Conservation (phyloP, 2,888 invertebrate genomes). For the Seira musarum region DNA sequence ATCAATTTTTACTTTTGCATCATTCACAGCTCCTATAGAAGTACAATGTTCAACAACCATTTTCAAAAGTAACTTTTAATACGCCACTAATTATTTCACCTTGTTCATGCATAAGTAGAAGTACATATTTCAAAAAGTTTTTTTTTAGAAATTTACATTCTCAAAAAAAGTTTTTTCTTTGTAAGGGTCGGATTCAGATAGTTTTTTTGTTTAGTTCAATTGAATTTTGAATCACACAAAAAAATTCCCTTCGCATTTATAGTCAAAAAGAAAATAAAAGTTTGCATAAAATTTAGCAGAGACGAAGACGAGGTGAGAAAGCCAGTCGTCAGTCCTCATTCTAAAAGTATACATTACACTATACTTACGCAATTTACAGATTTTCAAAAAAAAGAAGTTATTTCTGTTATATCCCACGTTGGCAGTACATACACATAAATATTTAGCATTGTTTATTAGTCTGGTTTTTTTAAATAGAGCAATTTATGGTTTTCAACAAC, state of each 20-base stretch:
- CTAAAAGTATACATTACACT: conserved; percentile 14
- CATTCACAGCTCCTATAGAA: too few relatives aligned
- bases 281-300: too few relatives aligned
- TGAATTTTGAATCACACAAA: too few relatives aligned
- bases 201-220: neutral
- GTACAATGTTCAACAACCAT: too few relatives aligned
- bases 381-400: neutral
- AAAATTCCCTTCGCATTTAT: neutral
- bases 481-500: neutral
- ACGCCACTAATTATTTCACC: too few relatives aligned
- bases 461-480: neutral
- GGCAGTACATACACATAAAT: neutral
- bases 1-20: too few relatives aligned
- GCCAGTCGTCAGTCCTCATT: conserved; percentile 57
- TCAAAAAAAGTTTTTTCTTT: too few relatives aligned
- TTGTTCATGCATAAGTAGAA: too few relatives aligned
- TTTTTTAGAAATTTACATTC: too few relatives aligned
- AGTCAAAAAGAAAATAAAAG: neutral
- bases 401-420: neutral
- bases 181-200: conserved; percentile 10
- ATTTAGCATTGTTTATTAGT: conserved; percentile 4
- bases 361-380: neutral
- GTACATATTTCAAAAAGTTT: too few relatives aligned
- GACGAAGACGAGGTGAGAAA: conserved; percentile 47
- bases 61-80: too few relatives aligned